Percentiles rank a stretch among this genome's conserved stretches.
Evolutionary conservation across 2,797 vertebrate species (phyloP).

Genomic region (Pagetopsis macropterus): DNA sequence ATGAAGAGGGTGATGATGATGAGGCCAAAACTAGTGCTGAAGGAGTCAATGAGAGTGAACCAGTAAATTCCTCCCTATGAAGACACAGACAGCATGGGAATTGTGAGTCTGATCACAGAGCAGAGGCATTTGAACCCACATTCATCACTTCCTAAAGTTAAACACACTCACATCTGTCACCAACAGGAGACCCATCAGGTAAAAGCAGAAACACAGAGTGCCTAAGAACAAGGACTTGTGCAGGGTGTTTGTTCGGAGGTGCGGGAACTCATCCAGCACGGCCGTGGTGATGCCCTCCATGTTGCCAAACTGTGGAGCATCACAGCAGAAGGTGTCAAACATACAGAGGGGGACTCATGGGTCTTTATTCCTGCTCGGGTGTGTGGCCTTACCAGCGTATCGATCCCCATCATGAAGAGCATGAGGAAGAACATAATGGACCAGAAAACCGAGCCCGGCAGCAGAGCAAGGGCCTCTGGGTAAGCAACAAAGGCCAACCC

Average conservation of each 20-base stretch:
- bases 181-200: slow-evolving; percentile 85
- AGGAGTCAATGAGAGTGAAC: slow-evolving; percentile 90
- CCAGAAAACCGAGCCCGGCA: slow-evolving; percentile 88
- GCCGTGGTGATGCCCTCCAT: slow-evolving; percentile 89
- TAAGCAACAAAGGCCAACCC: slow-evolving; percentile 89
- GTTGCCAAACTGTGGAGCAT: slow-evolving; percentile 84
- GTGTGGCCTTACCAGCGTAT: slow-evolving; percentile 82
- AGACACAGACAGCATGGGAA: slow-evolving; percentile 43
- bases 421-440: slow-evolving; percentile 89
- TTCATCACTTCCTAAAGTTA: background rate
- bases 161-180: slow-evolving; percentile 82
- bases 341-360: background rate
- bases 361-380: slow-evolving; percentile 1
- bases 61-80: slow-evolving; percentile 90
- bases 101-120: slow-evolving; percentile 32
- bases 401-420: slow-evolving; percentile 88
- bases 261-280: slow-evolving; percentile 85
- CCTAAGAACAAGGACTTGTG: slow-evolving; percentile 82
- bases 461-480: slow-evolving; percentile 88
- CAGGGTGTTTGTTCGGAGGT: slow-evolving; percentile 73
- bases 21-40: slow-evolving; percentile 90
- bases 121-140: background rate
- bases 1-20: slow-evolving; percentile 91
- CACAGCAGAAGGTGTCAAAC: slow-evolving; percentile 19
- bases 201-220: slow-evolving; percentile 82